These are phyloP conservation scores for Neofelis nebulosa DNA, from an alignment of 2,113 vertebrate genomes.

Conservation along the genomic window DNA sequence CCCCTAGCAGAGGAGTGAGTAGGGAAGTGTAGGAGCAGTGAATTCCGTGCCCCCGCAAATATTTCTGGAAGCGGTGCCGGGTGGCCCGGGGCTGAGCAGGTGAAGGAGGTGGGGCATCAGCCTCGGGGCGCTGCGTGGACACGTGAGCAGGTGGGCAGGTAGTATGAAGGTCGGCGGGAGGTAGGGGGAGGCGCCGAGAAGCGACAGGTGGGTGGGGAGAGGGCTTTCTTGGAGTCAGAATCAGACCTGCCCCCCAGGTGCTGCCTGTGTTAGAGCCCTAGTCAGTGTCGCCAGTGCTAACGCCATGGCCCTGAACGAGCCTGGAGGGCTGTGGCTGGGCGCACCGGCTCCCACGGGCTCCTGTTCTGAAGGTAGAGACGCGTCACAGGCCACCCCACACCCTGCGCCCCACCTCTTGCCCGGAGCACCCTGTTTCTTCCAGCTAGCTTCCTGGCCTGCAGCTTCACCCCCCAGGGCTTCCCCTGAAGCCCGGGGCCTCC, in stretches of 20 bases:
- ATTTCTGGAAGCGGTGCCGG: neutral
- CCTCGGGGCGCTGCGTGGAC: neutral
- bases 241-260: no score
- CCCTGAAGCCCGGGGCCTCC: neutral
- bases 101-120: rapidly evolving
- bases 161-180: rapidly evolving
- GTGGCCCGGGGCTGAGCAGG: rapidly evolving
- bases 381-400: no score
- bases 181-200: neutral
- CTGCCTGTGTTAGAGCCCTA: no score
- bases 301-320: rapidly evolving
- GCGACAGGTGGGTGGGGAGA: neutral
- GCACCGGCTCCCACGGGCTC: rapidly evolving
- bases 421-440: rapidly evolving
- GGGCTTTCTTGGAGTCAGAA: no score
- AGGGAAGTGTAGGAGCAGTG: rapidly evolving
- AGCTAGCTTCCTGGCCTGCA: no score
- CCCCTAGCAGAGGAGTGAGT: rapidly evolving
- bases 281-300: no score
- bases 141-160: rapidly evolving
- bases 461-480: neutral
- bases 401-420: rapidly evolving
- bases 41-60: no score
- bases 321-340: neutral
- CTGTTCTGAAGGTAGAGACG: neutral